phyloP scores from a whole-genome alignment of 1,140 invertebrate species.

The Aphidius ervi region DNA sequence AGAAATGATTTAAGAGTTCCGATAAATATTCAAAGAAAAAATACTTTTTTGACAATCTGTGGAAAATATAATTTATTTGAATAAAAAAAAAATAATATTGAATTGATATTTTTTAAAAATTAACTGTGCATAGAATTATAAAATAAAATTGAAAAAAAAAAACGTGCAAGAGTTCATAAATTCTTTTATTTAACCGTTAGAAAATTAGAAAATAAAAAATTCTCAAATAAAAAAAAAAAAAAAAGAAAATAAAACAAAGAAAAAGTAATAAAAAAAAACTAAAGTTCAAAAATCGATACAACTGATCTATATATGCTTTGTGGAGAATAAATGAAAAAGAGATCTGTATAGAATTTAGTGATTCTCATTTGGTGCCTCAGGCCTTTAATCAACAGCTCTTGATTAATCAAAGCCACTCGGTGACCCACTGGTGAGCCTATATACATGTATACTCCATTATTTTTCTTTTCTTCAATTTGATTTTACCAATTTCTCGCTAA shows the following conservation, averaged over 20 bases:
- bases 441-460: not conserved
- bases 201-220: not conserved
- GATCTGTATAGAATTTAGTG: not conserved
- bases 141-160: no score
- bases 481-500: constrained; percentile 4
- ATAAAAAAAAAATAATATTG: no score
- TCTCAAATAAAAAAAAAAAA: no score
- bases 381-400: constrained; percentile 30
- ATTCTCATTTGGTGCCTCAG: constrained; percentile 22
- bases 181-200: no score
- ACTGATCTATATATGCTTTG: not conserved
- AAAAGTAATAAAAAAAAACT: no score
- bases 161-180: no score
- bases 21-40: constrained; percentile 9
- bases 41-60: not conserved
- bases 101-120: no score
- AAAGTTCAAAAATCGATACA: no score
- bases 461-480: constrained; percentile 2
- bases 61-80: not conserved
- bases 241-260: no score
- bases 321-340: no score
- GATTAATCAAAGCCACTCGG: constrained; percentile 28
- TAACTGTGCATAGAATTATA: no score
- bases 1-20: constrained; percentile 9
- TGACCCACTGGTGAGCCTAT: constrained; percentile 7